Evolutionary conservation across 2,888 invertebrate genomes (phyloP).

Genomic region (Zeuzera pyrina): DNA sequence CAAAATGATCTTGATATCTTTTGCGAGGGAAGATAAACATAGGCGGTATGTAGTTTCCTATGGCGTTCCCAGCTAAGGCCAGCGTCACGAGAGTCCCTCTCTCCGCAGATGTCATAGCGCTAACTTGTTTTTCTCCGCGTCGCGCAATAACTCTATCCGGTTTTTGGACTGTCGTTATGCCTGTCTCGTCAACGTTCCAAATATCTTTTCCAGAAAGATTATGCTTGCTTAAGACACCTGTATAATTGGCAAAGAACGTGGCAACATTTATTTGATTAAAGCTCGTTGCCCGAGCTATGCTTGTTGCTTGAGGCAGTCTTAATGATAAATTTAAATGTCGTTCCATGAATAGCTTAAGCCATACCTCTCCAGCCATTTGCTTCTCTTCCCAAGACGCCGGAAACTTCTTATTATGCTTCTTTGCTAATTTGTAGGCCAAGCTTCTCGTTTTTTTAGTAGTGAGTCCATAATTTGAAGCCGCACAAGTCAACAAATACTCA

Average conservation of each 20-base stretch:
- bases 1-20: slow-evolving; percentile 17
- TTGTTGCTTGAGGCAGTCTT: slow-evolving; percentile 13
- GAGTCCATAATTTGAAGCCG: slow-evolving; percentile 9
- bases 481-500: slow-evolving; percentile 12
- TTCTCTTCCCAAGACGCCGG: slow-evolving; percentile 10
- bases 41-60: slow-evolving; percentile 11
- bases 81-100: slow-evolving; percentile 18
- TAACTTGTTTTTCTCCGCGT: slow-evolving; percentile 25
- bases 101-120: slow-evolving; percentile 33
- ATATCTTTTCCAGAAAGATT: slow-evolving; percentile 20
- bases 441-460: slow-evolving; percentile 11
- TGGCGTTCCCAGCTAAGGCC: slow-evolving; percentile 15
- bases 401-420: slow-evolving; percentile 13
- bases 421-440: slow-evolving; percentile 8
- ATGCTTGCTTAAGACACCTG: not conserved
- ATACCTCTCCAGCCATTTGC: slow-evolving; percentile 11
- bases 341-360: slow-evolving; percentile 11
- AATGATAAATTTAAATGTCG: slow-evolving; percentile 11
- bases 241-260: slow-evolving; percentile 6
- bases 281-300: slow-evolving; percentile 14
- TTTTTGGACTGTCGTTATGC: slow-evolving; percentile 26
- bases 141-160: slow-evolving; percentile 2
- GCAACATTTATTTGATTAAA: slow-evolving; percentile 12
- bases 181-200: slow-evolving; percentile 38
- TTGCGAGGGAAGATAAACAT: slow-evolving; percentile 20